Evolutionary conservation across 2,797 vertebrate species (phyloP), one percentile per base, ranked within the genome.

Genomic region (Arnoldichthys spilopterus): DNA sequence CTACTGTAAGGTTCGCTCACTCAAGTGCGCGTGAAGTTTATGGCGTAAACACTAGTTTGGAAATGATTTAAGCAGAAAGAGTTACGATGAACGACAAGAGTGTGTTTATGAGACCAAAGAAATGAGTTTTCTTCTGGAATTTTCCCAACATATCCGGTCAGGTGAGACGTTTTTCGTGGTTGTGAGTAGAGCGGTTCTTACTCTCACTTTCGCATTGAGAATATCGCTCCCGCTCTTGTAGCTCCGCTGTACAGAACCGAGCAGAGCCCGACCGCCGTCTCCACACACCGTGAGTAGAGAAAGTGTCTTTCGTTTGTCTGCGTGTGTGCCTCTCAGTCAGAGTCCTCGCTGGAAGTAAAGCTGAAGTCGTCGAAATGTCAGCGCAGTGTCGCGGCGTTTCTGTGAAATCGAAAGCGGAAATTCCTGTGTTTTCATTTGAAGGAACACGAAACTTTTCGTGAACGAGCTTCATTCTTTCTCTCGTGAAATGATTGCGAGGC

Each of bases 141-240:
- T n/a, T n/a, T n/a, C n/a, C n/a, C 37, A 40, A 8, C 37, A 11
- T 2, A 64, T 22, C 16, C 9, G 1, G 12, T 15, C 16, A 20
- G 24, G 47, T 59, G 26, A 24, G 30, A 47, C 22, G 2, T 30
- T 8, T 7, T 37, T 11, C 16, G 34, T 34, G 34, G 71, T 68
- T 15, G n/a, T 6, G 34, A 18, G 13, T 28, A 28, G 45, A 72
- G 26, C 34, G 16, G 12, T 30, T 2, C 5, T 2, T 9, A 15
- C 51, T 34, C 62, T 30, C 20, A 80, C 72, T 80, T 75, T 71
- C 78, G 71, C 72, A 63, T 80, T 80, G 66, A 66, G 1, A 26
- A 67, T 56, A 4, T 1, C 30, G 30, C 18, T 6, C 22, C 64
- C n/a, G n/a, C n/a, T n/a, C n/a, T n/a, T n/a, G n/a, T n/a, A 26